Conservation (phyloP, 2,113 vertebrate genomes). For the Psilopsiagon aurifrons region DNA sequence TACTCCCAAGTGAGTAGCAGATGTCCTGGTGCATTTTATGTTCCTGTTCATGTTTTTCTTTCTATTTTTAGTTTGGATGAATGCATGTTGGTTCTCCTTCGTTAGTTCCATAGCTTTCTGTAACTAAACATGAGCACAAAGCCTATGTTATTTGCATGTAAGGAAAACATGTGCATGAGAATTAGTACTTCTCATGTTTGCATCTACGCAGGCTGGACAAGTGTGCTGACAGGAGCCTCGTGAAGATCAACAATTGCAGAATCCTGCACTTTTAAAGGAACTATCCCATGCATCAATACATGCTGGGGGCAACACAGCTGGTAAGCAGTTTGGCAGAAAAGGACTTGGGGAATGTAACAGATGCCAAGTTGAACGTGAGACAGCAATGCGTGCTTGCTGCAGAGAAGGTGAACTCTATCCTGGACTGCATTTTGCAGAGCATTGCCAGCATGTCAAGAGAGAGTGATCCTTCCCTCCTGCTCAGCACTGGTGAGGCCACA, state of each 20-base stretch:
- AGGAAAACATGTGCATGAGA: not conserved
- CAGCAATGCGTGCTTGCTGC: rapidly evolving
- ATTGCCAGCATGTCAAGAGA: not conserved
- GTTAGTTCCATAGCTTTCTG: not conserved
- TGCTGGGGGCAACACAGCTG: not conserved
- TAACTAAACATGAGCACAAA: not conserved
- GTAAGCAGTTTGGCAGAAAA: not conserved
- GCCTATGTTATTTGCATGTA: too few species aligned
- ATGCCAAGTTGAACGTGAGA: rapidly evolving
- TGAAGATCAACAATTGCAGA: not conserved
- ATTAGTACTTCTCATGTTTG: rapidly evolving
- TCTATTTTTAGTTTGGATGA: not conserved
- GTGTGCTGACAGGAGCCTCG: not conserved
- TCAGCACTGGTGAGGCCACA: not conserved
- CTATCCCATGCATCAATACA: rapidly evolving
- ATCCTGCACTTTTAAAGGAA: not conserved
- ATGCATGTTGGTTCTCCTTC: not conserved
- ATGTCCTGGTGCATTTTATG: not conserved
- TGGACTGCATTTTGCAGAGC: not conserved
- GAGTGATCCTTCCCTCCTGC: not conserved
- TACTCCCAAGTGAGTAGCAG: not conserved
- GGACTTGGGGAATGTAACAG: rapidly evolving
- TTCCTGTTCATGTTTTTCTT: not conserved
- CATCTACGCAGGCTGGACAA: not conserved
- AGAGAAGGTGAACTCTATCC: not conserved